Evolutionary conservation across 2,113 vertebrate genomes (phyloP), one percentile per base, ranked within the genome.

Genomic region (Seriola aureovittata): DNA sequence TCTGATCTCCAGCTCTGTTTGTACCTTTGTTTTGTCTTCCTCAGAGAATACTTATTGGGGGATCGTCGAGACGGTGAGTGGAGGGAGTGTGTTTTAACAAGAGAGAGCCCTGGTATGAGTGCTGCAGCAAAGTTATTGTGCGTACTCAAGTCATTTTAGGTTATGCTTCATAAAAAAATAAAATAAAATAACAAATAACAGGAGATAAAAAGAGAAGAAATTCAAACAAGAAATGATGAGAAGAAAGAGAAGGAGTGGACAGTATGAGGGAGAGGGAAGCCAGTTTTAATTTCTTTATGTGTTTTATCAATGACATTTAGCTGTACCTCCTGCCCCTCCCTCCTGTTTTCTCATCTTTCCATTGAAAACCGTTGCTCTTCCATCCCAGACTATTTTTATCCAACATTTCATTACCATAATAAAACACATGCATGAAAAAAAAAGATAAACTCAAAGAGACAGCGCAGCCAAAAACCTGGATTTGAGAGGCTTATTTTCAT

Each of bases 401-500:
- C 65, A 85, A 64, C 69, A 73, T 83, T 65, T 75, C 72, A 95
- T 95, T 95, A 93, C 63, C 94, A 95, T 95, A 91, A 95, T 91
- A 95, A 95, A 94, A 94, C 88, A 92, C 80, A 90, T 60, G 92
- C 92, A 92, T 92, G 91, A 91, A 90, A 87, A 92, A 75, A 92
- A 74, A 88, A 42, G 91, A 95, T 93, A 90, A 93, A 93, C 88
- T 91, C 91, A 94, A 93, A 93, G 91, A 94, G 93, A 94, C 92
- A 94, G 93, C 89, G n/a, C 81, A 46, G 91, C 86, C 93, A 91
- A 84, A 92, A 92, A 88, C 84, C 86, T 89, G 93, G 93, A 93
- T 92, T 93, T 93, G 86, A 78, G 88, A 77, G 84, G 91, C 92
- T 94, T 94, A 94, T 95, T 94, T 94, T 91, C 93, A 94, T 92